phyloP scores from a whole-genome alignment of 2,797 vertebrate genomes.

The Gymnothorax reevesii region DNA sequence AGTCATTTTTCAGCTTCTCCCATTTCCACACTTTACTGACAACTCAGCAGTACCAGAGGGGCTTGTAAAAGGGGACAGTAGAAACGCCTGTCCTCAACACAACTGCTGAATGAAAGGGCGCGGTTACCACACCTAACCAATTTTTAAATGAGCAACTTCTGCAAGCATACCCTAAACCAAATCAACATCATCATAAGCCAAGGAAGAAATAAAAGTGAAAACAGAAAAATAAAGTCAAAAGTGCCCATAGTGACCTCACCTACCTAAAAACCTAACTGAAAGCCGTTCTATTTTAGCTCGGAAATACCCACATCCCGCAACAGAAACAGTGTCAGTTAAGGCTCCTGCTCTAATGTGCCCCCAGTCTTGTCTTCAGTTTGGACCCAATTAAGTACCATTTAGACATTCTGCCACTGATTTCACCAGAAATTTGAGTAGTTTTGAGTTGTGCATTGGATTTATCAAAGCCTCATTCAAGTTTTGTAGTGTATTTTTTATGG shows the following conservation, averaged over 20 bases:
- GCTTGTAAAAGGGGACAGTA: constrained; percentile 59
- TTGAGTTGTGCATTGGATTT: background rate
- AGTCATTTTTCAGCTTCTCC: constrained; percentile 69
- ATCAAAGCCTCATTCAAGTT: background rate
- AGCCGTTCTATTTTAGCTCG: background rate
- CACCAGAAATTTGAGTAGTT: background rate
- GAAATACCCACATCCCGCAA: constrained; percentile 19
- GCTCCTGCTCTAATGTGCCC: background rate
- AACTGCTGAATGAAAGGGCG: constrained; percentile 43
- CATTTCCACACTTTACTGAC: constrained; percentile 78
- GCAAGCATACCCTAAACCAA: constrained; percentile 1
- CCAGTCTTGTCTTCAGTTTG: constrained; percentile 5
- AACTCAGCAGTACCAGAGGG: constrained; percentile 75
- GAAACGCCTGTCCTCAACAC: constrained; percentile 51
- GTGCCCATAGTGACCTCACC: background rate
- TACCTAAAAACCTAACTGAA: constrained; percentile 3
- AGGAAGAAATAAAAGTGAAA: background rate
- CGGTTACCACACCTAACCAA: constrained; percentile 37
- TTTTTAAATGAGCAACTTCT: constrained; percentile 10
- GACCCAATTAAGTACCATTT: background rate
- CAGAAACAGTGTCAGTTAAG: background rate
- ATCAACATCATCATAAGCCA: background rate
- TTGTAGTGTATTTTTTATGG: constrained; percentile 40
- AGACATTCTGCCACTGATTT: background rate
- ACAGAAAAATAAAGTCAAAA: background rate